Conservation (phyloP, 2,113 vertebrate species). For the Microcebus murinus region DNA sequence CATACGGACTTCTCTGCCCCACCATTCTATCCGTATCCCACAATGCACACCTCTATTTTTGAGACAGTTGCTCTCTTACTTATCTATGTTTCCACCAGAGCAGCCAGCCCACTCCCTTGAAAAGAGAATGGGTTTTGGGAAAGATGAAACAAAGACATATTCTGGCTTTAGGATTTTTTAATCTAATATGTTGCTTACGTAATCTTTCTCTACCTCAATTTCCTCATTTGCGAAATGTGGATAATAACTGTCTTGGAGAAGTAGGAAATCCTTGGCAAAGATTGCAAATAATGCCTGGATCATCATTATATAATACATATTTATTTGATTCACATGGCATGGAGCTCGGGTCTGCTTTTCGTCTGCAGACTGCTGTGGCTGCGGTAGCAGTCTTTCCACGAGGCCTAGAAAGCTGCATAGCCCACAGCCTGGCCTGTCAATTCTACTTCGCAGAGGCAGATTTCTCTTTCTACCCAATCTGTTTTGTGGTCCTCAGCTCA, state of each 20-base stretch:
- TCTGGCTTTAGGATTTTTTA: neutral
- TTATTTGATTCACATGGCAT: neutral
- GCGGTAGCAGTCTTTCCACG: neutral
- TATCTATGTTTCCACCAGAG: neutral
- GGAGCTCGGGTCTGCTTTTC: neutral
- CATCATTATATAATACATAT: neutral
- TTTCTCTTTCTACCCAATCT: neutral
- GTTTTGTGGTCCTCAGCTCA: neutral
- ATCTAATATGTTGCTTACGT: neutral
- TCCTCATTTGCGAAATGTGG: neutral
- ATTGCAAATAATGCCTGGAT: neutral
- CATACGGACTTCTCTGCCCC: neutral
- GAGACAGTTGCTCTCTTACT: neutral
- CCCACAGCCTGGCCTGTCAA: neutral
- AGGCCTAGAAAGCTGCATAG: neutral
- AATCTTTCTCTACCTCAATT: neutral
- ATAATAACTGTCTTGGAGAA: neutral
- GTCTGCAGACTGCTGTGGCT: neutral
- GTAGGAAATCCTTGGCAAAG: neutral
- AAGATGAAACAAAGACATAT: neutral
- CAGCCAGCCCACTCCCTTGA: neutral
- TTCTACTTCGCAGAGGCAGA: neutral
- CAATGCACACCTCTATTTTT: neutral
- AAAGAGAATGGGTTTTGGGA: neutral
- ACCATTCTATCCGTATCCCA: neutral